Base-by-base conservation (phyloP, 2,888 invertebrate genomes). In the Ernsta delagoae region DNA sequence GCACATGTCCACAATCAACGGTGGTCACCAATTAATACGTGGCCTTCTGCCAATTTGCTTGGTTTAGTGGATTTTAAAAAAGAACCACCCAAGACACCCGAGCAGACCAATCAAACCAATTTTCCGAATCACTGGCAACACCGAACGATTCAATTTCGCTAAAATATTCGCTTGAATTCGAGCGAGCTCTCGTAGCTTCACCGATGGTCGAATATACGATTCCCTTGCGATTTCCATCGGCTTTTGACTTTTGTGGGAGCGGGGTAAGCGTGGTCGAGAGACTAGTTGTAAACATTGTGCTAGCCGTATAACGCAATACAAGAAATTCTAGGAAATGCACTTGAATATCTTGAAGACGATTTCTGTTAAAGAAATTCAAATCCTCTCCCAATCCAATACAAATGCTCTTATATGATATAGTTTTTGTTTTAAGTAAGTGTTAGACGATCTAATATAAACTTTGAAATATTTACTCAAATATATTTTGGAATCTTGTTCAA, bases 131-230 rank as follows among this genome's bases (percentile, higher is more conserved):
- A 80, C 83, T 83, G 87, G 79, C 79, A 77, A 80, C 77, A 76
- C 82, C 82, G 84, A 83, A 83, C 87, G 89, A 90, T 89, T 90
- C 90, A 90, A 90, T 90, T 90, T 87, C 83, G 86, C 82, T 80
- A 80, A 88, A 89, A 89, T 89, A 90, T 89, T 89, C 87, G 85
- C 73, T 80, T 79, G 84, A 84, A 85, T 81, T 87, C 86, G 83
- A 83, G 78, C 84, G 85, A 84, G 81, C 84, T 78, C 83, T 83
- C 84, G 85, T 83, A 86, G 84, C 86, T 85, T 87, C 88, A 88
- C 87, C 87, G 86, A 81, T 81, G 83, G 81, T 70, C 81, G 79
- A 80, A 82, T 81, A 78, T 78, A 78, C 84, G 81, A 83, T 81
- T 85, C 83, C 83, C 80, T 78, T 80, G 78, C 81, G 82, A 76